These are phyloP conservation scores for Sinohyriopsis cumingii DNA, from an alignment of 2,888 invertebrate genomes.

Conservation along the genomic window DNA sequence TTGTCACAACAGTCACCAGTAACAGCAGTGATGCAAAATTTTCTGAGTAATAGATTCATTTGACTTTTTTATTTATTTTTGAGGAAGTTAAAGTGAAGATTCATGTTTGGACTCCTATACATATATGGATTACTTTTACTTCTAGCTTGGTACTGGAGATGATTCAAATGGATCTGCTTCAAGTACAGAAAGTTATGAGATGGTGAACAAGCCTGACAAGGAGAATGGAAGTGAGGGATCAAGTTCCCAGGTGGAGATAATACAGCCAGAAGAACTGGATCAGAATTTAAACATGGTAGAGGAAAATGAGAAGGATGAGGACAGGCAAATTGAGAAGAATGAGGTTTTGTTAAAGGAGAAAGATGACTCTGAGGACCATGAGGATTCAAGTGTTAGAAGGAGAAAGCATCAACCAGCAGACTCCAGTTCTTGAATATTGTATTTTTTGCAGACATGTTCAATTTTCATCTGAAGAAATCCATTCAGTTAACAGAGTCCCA, in stretches of 20 bases:
- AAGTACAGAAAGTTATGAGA: constrained; percentile 55
- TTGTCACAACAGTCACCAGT: too few species aligned
- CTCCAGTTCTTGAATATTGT: constrained; percentile 14
- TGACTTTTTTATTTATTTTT: too few species aligned
- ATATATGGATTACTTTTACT: too few species aligned
- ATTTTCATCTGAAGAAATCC: too few species aligned
- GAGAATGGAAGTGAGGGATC: constrained; percentile 25
- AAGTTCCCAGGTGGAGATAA: constrained; percentile 28
- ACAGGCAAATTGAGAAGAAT: constrained; percentile 11
- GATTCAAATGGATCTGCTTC: constrained; percentile 45
- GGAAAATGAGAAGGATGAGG: constrained; percentile 27
- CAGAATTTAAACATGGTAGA: constrained; percentile 6
- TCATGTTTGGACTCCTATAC: too few species aligned
- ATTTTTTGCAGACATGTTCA: too few species aligned
- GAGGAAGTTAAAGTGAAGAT: too few species aligned
- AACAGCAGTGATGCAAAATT: too few species aligned
- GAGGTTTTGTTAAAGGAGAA: constrained; percentile 24
- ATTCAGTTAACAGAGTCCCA: too few species aligned
- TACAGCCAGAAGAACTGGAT: constrained; percentile 8
- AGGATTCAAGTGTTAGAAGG: constrained; percentile 25
- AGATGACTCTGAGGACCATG: constrained; percentile 6
- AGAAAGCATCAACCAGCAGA: constrained; percentile 19
- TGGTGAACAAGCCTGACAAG: constrained; percentile 37
- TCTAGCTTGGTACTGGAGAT: constrained; percentile 9
- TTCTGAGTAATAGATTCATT: too few species aligned